phyloP scores from a whole-genome alignment of 2,888 invertebrate species.

The Agrenia bidenticulata region DNA sequence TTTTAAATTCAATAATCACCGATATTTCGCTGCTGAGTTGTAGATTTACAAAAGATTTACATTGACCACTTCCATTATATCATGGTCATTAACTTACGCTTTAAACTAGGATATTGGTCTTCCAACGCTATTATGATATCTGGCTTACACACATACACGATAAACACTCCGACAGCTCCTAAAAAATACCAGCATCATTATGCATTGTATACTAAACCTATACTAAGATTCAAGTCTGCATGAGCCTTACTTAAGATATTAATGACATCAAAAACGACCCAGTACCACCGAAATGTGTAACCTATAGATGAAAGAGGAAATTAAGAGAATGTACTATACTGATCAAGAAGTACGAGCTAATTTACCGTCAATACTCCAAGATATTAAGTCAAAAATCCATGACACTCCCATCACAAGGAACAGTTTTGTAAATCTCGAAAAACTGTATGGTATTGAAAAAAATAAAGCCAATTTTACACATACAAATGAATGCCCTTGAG shows the following conservation, averaged over 20 bases:
- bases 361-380: constrained; percentile 30
- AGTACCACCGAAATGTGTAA: constrained; percentile 35
- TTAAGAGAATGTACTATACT: too few relatives aligned
- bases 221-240: too few relatives aligned
- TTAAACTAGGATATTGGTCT: constrained; percentile 38
- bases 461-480: neutral
- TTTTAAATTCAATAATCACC: too few relatives aligned
- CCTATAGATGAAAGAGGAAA: too few relatives aligned
- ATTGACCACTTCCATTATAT: too few relatives aligned
- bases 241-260: constrained; percentile 42
- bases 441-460: constrained; percentile 25
- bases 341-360: too few relatives aligned
- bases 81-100: constrained; percentile 29
- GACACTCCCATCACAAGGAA: constrained; percentile 45
- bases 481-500: neutral
- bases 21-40: neutral
- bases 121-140: constrained; percentile 45
- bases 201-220: neutral
- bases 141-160: constrained; percentile 50
- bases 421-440: constrained; percentile 38
- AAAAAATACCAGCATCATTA: neutral
- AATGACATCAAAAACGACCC: constrained; percentile 40
- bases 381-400: constrained; percentile 43
- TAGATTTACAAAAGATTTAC: neutral
- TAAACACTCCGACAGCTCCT: constrained; percentile 47